These are phyloP conservation scores for Enteromius trimaculatus DNA, from an alignment of 2,797 vertebrate genomes.

Conservation along the genomic window DNA sequence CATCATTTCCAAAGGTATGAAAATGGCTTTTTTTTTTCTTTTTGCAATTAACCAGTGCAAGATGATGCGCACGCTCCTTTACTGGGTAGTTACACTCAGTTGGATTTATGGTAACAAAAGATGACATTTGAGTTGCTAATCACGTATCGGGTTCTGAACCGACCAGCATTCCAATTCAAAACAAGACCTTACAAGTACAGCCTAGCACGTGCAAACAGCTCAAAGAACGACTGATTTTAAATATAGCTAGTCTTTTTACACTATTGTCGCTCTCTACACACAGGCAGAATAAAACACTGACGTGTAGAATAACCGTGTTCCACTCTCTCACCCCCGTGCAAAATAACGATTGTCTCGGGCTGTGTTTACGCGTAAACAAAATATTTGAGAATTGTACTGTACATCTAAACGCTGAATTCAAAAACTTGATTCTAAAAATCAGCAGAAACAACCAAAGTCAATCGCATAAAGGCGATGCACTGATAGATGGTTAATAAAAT, in stretches of 20 bases:
- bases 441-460: not conserved
- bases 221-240: not conserved
- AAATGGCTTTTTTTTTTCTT: slow-evolving; percentile 52
- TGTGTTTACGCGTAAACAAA: not conserved
- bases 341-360: not conserved
- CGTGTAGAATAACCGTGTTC: not conserved
- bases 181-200: not conserved
- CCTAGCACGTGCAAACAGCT: not conserved
- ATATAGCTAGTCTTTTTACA: not conserved
- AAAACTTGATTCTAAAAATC: not conserved
- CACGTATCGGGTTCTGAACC: slow-evolving; percentile 78
- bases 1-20: slow-evolving; percentile 68
- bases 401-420: not conserved
- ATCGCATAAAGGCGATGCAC: not conserved
- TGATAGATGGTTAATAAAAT: not conserved
- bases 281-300: not conserved
- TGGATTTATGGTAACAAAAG: slow-evolving; percentile 88
- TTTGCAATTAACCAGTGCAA: slow-evolving; percentile 42
- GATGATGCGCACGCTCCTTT: slow-evolving; percentile 73
- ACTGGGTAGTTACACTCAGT: slow-evolving; percentile 71
- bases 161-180: slow-evolving; percentile 14
- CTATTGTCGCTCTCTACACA: not conserved
- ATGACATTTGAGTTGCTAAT: slow-evolving; percentile 85
- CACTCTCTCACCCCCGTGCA: not conserved
- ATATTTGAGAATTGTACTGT: not conserved